Conservation (phyloP, 2,888 invertebrate genomes). For the Agrochola macilenta region DNA sequence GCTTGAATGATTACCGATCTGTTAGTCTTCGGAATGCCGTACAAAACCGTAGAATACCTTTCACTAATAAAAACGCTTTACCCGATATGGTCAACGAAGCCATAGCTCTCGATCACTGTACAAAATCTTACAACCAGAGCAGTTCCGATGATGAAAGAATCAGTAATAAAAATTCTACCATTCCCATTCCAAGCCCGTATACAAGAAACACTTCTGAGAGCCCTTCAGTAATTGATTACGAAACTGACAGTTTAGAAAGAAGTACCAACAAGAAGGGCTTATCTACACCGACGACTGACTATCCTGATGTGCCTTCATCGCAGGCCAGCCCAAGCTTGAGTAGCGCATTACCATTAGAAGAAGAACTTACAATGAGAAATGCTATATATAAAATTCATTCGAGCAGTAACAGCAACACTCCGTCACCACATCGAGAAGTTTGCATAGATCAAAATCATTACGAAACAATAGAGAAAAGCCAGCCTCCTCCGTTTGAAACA, state of each 20-base stretch:
- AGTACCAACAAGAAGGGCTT: constrained; percentile 88
- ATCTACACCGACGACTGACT: constrained; percentile 91
- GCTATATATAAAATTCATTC: constrained; percentile 92
- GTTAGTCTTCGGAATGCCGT: constrained; percentile 75
- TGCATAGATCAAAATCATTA: constrained; percentile 81
- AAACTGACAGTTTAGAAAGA: constrained; percentile 94
- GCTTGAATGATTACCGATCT: constrained; percentile 74
- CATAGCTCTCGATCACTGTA: constrained; percentile 89
- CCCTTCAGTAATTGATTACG: constrained; percentile 91
- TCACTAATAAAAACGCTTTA: constrained; percentile 82
- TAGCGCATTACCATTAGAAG: constrained; percentile 94
- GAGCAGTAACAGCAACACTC: constrained; percentile 89
- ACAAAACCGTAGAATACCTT: constrained; percentile 73
- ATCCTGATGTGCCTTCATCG: constrained; percentile 92
- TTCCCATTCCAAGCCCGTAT: constrained; percentile 73
- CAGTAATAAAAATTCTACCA: constrained; percentile 63
- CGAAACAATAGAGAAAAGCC: constrained; percentile 81
- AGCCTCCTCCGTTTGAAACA: constrained; percentile 66
- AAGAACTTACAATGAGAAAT: constrained; percentile 95
- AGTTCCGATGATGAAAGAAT: constrained; percentile 87
- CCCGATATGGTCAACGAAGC: constrained; percentile 93
- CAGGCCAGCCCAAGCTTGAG: constrained; percentile 94
- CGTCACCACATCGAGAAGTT: constrained; percentile 83
- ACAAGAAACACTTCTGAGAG: constrained; percentile 80
- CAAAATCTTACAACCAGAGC: constrained; percentile 82